These are phyloP conservation scores for Halyomorpha halys DNA, from an alignment of 1,140 invertebrate genomes.

Conservation along the genomic window DNA sequence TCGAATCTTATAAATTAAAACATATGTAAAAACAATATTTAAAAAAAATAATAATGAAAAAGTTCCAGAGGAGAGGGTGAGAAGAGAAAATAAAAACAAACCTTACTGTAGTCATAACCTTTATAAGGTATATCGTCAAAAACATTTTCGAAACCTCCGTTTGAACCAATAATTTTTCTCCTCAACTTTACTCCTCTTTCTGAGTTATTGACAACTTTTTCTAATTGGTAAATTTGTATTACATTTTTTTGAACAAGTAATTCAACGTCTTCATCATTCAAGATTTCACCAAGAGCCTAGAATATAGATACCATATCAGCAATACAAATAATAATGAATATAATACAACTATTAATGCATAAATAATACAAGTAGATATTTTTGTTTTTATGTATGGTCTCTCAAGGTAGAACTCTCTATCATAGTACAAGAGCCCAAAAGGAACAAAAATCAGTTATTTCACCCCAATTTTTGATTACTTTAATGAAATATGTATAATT, in stretches of 20 bases:
- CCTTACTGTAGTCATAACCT: conserved; percentile 73
- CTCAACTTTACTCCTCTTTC: conserved; percentile 77
- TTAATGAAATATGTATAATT: no score
- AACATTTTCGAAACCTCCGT: conserved; percentile 40
- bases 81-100: conserved; percentile 29
- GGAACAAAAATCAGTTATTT: no score
- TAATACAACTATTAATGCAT: no score
- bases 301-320: conserved; percentile 37
- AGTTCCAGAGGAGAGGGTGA: no score
- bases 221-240: conserved; percentile 74
- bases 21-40: no score
- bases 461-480: no score
- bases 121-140: conserved; percentile 67
- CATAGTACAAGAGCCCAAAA: no score
- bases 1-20: no score
- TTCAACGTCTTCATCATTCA: conserved; percentile 77
- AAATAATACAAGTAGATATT: no score
- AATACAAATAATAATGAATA: conserved; percentile 65
- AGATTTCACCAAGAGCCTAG: conserved; percentile 42
- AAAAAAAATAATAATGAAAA: no score
- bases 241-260: conserved; percentile 60
- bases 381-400: no score
- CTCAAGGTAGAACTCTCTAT: no score
- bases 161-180: conserved; percentile 46
- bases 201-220: conserved; percentile 67